A percentile compares a stretch with the other conserved stretches of the same genome.
These are phyloP conservation scores for Vollenhovia emeryi DNA, from an alignment of 1,140 invertebrate species.

Conservation along the genomic window DNA sequence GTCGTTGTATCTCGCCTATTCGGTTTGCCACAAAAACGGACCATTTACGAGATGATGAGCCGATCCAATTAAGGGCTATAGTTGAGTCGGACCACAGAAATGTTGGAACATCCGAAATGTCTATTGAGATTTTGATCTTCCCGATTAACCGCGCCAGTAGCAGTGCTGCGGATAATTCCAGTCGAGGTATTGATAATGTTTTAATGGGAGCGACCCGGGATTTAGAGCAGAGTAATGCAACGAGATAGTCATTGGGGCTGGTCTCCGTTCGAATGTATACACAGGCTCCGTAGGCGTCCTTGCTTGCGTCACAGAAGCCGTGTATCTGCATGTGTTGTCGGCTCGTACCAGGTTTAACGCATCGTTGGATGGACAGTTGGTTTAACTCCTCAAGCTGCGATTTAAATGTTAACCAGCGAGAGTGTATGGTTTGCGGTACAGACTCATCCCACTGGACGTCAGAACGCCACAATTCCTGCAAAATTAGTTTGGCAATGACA, in stretches of 20 bases:
- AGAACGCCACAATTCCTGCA: no score
- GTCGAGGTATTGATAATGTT: neutral
- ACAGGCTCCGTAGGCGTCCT: neutral
- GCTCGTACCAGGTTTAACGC: neutral
- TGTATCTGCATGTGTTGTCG: neutral
- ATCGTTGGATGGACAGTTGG: neutral
- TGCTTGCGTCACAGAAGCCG: neutral
- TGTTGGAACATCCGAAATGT: neutral
- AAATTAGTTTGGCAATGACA: no score
- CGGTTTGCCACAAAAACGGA: neutral
- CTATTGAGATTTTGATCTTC: neutral
- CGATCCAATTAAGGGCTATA: constrained; percentile 20
- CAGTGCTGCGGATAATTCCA: constrained; percentile 25
- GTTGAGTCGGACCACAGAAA: constrained; percentile 7
- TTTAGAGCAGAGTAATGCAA: constrained; percentile 18
- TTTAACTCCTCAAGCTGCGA: neutral
- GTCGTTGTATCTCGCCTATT: neutral
- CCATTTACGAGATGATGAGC: neutral
- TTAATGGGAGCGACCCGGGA: constrained; percentile 30
- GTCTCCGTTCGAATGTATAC: neutral
- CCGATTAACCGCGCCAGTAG: neutral
- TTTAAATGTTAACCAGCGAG: no score
- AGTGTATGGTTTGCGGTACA: no score
- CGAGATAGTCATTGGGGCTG: neutral
- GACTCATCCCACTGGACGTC: no score